Percentiles rank a stretch among this genome's conserved stretches.
phyloP scores from a whole-genome alignment of 2,888 invertebrate genomes.

The Cataglyphis livida region DNA sequence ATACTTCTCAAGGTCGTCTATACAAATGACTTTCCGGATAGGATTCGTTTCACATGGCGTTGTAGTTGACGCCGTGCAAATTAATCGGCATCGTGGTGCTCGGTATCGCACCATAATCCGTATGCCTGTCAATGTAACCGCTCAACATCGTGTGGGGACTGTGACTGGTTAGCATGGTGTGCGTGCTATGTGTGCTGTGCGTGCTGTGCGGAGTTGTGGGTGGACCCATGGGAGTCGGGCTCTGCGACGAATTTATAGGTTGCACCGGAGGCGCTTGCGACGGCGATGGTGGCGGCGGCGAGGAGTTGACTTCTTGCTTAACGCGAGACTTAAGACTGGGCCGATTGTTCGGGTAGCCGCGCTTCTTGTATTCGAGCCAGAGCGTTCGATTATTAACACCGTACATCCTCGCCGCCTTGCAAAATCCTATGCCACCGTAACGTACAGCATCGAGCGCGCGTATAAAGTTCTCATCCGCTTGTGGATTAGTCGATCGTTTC shows the following conservation, averaged over 20 bases:
- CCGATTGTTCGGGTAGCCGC: slow-evolving; percentile 93
- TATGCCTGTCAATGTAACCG: slow-evolving; percentile 90
- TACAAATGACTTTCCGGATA: slow-evolving; percentile 63
- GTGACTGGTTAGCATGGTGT: slow-evolving; percentile 88
- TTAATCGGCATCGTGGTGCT: slow-evolving; percentile 90
- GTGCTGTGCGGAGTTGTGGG: slow-evolving; percentile 79
- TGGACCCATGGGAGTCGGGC: slow-evolving; percentile 84
- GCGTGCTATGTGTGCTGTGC: slow-evolving; percentile 81
- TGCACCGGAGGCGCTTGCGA: slow-evolving; percentile 81
- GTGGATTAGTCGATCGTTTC: slow-evolving; percentile 92
- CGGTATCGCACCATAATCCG: slow-evolving; percentile 88
- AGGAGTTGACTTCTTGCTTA: slow-evolving; percentile 89
- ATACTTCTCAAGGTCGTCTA: slow-evolving; percentile 72
- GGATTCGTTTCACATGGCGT: slow-evolving; percentile 89
- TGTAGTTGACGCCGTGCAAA: slow-evolving; percentile 92
- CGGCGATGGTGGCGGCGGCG: slow-evolving; percentile 88
- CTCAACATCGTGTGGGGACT: slow-evolving; percentile 89
- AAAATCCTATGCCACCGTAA: slow-evolving; percentile 94
- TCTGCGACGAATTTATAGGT: slow-evolving; percentile 86
- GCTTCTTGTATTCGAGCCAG: slow-evolving; percentile 94
- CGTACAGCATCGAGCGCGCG: slow-evolving; percentile 93
- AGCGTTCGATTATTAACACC: slow-evolving; percentile 94
- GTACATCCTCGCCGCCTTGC: slow-evolving; percentile 93
- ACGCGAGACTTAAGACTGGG: slow-evolving; percentile 92
- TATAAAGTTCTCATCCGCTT: slow-evolving; percentile 93